Conservation (phyloP, 2,113 vertebrate genomes). For the Mobula hypostoma region DNA sequence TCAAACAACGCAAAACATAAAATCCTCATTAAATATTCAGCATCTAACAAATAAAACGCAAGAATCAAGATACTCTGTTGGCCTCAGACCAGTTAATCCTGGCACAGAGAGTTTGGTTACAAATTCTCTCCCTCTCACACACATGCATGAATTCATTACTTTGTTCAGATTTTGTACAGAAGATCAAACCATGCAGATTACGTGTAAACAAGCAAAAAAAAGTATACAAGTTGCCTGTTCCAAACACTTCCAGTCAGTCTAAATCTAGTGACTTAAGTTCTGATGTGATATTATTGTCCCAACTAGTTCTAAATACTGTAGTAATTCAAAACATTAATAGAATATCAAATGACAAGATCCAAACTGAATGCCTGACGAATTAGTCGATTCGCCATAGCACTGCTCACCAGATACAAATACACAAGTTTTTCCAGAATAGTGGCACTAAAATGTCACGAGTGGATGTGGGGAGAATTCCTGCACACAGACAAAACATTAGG, state of each 20-base stretch:
- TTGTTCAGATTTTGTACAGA: conserved; percentile 6
- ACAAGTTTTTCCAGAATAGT: neutral
- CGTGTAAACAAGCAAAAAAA: neutral
- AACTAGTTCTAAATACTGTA: neutral
- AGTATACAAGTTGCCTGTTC: neutral
- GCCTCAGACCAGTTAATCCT: neutral
- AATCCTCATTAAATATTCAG: neutral
- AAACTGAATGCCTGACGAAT: neutral
- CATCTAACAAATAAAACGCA: neutral
- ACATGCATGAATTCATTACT: neutral
- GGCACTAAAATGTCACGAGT: neutral
- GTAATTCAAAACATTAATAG: neutral
- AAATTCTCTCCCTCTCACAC: neutral
- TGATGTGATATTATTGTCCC: neutral
- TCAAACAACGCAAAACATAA: neutral
- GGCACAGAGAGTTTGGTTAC: neutral
- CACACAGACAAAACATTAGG: neutral
- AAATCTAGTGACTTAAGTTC: neutral
- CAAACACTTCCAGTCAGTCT: neutral
- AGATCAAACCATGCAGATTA: conserved; percentile 13
- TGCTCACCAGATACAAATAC: neutral
- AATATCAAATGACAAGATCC: neutral
- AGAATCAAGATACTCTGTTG: conserved; percentile 5
- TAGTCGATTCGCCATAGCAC: neutral
- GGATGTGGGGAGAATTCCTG: neutral